Percentiles rank a stretch among this genome's conserved stretches.
phyloP scores from a whole-genome alignment of 2,888 invertebrate genomes.

The Teleiodes luculella region DNA sequence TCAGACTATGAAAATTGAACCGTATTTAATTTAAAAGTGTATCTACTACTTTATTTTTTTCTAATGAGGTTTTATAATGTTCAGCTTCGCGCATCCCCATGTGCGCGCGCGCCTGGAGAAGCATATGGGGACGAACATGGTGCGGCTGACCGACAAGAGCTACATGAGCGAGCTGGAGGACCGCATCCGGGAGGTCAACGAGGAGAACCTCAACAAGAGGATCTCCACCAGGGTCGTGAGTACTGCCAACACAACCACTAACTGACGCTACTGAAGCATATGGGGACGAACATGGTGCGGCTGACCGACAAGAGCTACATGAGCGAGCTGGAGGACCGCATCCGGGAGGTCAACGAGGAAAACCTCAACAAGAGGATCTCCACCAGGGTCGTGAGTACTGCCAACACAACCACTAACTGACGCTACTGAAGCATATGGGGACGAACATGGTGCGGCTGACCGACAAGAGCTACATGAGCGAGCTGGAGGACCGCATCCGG shows the following conservation, averaged over 20 bases:
- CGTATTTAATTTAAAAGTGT: no score
- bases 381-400: conserved; percentile 77
- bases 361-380: conserved; percentile 81
- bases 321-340: conserved; percentile 80
- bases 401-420: no score
- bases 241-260: conserved; percentile 18
- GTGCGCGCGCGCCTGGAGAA: conserved; percentile 82
- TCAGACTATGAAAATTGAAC: no score
- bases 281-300: conserved; percentile 83
- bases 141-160: conserved; percentile 81
- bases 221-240: conserved; percentile 81
- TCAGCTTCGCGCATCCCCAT: conserved; percentile 81
- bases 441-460: conserved; percentile 82
- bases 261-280: no score
- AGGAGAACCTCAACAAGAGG: conserved; percentile 80
- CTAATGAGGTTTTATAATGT: no score
- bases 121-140: conserved; percentile 84
- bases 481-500: conserved; percentile 80
- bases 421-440: conserved; percentile 84
- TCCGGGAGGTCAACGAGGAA: conserved; percentile 81
- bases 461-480: conserved; percentile 83
- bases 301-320: conserved; percentile 84
- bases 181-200: conserved; percentile 81
- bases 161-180: conserved; percentile 83
- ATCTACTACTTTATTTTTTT: no score